Conservation (phyloP, 2,797 vertebrate species). For the Lacerta agilis region DNA sequence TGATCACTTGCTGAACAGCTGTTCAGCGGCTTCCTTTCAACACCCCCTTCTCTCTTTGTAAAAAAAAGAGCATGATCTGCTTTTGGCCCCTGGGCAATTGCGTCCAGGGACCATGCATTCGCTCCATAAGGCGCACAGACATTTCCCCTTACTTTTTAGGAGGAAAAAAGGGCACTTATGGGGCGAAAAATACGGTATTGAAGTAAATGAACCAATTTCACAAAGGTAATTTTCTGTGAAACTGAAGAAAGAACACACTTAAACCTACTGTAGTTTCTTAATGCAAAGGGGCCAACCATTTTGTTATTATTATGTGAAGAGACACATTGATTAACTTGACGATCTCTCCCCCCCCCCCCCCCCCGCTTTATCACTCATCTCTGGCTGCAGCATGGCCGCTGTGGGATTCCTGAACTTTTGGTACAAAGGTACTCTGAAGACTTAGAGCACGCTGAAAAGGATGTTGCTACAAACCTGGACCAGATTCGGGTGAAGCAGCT, state of each 20-base stretch:
- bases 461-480: constrained; percentile 90
- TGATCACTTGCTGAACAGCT: too few species aligned
- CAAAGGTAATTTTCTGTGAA: neutral
- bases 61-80: too few species aligned
- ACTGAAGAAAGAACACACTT: neutral
- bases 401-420: constrained; percentile 91
- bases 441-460: constrained; percentile 87
- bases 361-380: neutral
- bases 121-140: too few species aligned
- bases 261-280: neutral
- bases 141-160: too few species aligned
- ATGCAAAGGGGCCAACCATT: neutral
- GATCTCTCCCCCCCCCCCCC: constrained; percentile 6
- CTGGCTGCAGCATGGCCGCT: constrained; percentile 90
- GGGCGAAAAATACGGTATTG: neutral
- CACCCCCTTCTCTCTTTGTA: too few species aligned
- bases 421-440: constrained; percentile 95
- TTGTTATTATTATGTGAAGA: neutral
- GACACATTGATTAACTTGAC: neutral
- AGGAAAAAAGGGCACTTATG: too few species aligned
- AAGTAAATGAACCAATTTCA: neutral
- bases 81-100: too few species aligned
- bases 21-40: too few species aligned
- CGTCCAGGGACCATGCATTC: too few species aligned
- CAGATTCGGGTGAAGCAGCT: constrained; percentile 92